These are phyloP conservation scores for Aegypius monachus DNA, from an alignment of 2,113 vertebrate genomes.

Conservation along the genomic window DNA sequence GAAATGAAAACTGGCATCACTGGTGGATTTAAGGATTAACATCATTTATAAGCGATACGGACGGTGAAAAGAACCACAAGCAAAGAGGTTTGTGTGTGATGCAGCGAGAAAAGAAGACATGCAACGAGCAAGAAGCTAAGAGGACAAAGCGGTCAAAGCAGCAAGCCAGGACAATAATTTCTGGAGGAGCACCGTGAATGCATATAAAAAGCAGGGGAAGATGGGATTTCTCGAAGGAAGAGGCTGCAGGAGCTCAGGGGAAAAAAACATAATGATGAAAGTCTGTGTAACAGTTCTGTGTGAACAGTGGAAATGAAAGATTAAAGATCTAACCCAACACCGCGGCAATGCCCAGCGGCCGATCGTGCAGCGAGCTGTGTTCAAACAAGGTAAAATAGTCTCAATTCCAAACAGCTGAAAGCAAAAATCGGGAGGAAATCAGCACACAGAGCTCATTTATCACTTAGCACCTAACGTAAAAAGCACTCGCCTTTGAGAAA, in stretches of 20 bases:
- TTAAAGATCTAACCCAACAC: background rate
- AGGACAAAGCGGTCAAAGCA: background rate
- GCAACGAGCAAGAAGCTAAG: background rate
- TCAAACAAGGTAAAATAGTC: background rate
- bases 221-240: background rate
- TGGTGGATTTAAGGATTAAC: background rate
- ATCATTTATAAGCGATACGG: fast-evolving
- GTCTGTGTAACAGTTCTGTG: background rate
- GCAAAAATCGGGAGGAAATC: background rate
- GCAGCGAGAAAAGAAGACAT: background rate
- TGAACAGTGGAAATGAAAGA: background rate
- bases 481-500: background rate
- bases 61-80: background rate
- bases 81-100: background rate
- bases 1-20: background rate
- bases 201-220: background rate
- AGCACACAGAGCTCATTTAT: fast-evolving
- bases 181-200: background rate
- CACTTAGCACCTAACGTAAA: background rate
- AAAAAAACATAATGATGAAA: background rate
- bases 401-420: background rate
- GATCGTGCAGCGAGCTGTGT: fast-evolving
- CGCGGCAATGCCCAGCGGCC: background rate
- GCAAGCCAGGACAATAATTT: background rate
- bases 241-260: background rate